Conservation (phyloP, 92 coral and sea anemone species). For the Isaurus tuberculatus region DNA sequence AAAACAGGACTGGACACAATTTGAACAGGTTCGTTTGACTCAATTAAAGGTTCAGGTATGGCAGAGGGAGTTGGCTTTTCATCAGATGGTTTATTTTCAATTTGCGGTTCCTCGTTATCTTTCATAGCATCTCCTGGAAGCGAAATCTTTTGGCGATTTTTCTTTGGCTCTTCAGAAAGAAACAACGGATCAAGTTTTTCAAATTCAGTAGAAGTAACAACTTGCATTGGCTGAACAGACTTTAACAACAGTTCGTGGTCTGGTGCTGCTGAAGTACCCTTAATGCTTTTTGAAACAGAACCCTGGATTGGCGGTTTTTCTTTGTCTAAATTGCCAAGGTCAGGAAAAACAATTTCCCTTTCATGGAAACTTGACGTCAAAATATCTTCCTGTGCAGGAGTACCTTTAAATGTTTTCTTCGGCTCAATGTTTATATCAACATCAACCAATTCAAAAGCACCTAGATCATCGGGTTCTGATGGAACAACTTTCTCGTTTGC, state of each 20-base stretch:
- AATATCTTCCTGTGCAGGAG: constrained; percentile 18
- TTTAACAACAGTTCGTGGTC: constrained; percentile 18
- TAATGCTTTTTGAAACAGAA: not conserved
- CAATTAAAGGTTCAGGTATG: constrained; percentile 23
- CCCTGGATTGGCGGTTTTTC: constrained; percentile 9
- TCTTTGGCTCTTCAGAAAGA: constrained; percentile 11
- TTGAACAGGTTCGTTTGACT: constrained; percentile 22
- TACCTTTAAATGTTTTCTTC: not conserved
- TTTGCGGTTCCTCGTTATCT: not conserved
- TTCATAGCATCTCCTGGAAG: not conserved
- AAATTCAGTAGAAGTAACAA: constrained; percentile 25
- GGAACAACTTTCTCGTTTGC: constrained; percentile 9
- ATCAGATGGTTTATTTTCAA: not conserved
- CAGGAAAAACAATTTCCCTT: not conserved
- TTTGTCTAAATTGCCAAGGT: constrained; percentile 29
- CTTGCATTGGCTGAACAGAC: constrained; percentile 4
- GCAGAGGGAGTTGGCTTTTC: not conserved
- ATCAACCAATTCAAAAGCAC: constrained; percentile 15
- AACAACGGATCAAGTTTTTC: constrained; percentile 57
- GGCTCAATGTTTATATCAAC: not conserved
- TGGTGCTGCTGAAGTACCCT: not conserved
- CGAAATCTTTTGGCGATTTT: not conserved
- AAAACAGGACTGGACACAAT: constrained; percentile 30
- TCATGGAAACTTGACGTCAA: not conserved
- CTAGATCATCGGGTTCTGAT: constrained; percentile 28